Evolutionary conservation across 2,888 invertebrate species (phyloP), one percentile per base, ranked within the genome.

Genomic region (Sicus ferrugineus): DNA sequence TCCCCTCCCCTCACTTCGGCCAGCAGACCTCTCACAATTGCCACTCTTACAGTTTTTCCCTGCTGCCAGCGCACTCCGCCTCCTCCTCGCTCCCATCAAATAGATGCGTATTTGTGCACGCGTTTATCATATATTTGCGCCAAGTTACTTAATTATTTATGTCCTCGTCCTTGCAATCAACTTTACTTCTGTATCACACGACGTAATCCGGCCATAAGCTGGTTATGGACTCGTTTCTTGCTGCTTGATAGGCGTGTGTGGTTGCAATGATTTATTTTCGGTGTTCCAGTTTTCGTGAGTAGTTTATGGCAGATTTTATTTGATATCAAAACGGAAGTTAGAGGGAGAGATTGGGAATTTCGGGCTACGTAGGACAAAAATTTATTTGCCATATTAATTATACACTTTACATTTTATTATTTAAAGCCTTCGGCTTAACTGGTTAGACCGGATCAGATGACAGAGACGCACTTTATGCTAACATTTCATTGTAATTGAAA

Each of bases 71-170:
- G 2, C 14, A 11, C 23, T 54, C 14, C 64, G n/a, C 3, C 19
- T 14, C 21, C 28, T 16, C 59, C 6, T 30, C 52, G 19, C 50
- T 31, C 16, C 23, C 30, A 19, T 50, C 62, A 14, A 21, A 9
- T 64, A 67, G 72, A 50, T 62, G 38, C 31, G 59, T 64, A 58
- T 52, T 63, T 69, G 56, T 54, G 63, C 38, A 28, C 66, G 77
- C 78, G 79, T 80, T 78, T 82, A 81, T 77, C 75, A 75, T 75
- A 77, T 75, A 78, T 77, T 80, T 78, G 79, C 75, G 78, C 77
- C 78, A 80, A 81, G 82, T 83, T 82, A 79, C 82, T 84, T 84
- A 84, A 84, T 84, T 84, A 84, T 84, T 84, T 83, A 84, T 83
- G 83, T 82, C 75, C 76, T 79, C 75, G 75, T 77, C 76, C 73